Conservation (phyloP, 2,888 invertebrate genomes). For the Agrochola lychnidis region DNA sequence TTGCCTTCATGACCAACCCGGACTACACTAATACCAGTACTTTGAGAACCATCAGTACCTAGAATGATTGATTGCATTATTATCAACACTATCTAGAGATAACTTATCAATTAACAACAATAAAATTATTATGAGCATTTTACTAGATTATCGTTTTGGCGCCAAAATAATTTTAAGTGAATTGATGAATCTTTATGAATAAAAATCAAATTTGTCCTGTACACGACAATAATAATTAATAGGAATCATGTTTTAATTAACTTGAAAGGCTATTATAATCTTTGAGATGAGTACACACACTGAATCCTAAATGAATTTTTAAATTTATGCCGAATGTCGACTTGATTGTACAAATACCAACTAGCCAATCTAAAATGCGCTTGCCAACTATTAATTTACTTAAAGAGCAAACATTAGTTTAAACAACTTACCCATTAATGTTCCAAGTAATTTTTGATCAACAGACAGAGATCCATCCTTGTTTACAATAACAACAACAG, state of each 20-base stretch:
- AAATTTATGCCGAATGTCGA: neutral
- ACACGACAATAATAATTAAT: neutral
- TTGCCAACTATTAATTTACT: neutral
- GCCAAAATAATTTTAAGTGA: constrained; percentile 58
- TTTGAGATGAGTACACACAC: neutral
- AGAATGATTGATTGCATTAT: constrained; percentile 22
- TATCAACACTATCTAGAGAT: neutral
- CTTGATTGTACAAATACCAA: neutral
- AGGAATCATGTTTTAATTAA: neutral
- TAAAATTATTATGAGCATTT: neutral
- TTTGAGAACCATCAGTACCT: constrained; percentile 90
- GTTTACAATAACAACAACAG: constrained; percentile 95
- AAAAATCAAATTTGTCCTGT: neutral
- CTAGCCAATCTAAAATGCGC: neutral
- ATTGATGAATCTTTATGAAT: neutral
- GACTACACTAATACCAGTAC: constrained; percentile 92
- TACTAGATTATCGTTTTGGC: constrained; percentile 58
- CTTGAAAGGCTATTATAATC: neutral
- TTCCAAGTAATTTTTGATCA: constrained; percentile 95
- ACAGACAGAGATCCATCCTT: constrained; percentile 96
- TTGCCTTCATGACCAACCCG: constrained; percentile 89
- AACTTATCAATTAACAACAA: constrained; percentile 4
- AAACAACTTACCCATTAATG: constrained; percentile 93
- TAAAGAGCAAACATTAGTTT: neutral
- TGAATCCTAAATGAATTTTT: neutral